Evolutionary conservation across 2,797 vertebrate genomes (phyloP).

Genomic region (Valencia hispanica): DNA sequence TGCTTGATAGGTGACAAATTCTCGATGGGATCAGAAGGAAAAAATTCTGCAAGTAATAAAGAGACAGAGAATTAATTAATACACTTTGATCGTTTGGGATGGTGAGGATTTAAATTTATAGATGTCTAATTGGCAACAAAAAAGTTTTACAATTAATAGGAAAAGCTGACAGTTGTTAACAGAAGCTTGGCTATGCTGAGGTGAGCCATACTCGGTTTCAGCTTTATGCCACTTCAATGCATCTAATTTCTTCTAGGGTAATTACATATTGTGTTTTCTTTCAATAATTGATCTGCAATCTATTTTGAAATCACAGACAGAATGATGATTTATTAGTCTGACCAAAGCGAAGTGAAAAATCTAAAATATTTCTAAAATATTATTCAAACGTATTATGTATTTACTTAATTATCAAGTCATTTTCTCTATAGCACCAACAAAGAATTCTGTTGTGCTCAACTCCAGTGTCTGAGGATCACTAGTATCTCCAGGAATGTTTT

Average conservation of each 20-base stretch:
- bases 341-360: background rate
- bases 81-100: conserved; percentile 13
- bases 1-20: conserved; percentile 50
- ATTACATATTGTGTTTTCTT: background rate
- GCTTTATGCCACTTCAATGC: background rate
- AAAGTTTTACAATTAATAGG: conserved; percentile 44
- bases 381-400: too few relatives aligned
- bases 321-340: background rate
- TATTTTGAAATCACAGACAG: background rate
- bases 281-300: background rate
- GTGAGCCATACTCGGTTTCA: background rate
- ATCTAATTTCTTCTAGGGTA: too few relatives aligned
- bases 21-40: conserved; percentile 49
- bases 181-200: background rate
- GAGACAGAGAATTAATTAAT: conserved; percentile 68
- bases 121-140: conserved; percentile 69
- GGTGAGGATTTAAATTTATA: conserved; percentile 65
- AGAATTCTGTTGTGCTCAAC: background rate
- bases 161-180: conserved; percentile 3
- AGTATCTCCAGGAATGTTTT: background rate
- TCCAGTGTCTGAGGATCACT: background rate
- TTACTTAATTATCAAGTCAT: too few relatives aligned
- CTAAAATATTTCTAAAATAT: background rate
- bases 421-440: too few relatives aligned
- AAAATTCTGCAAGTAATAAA: conserved; percentile 68